Conservation (phyloP, 2,113 vertebrate genomes). For the Otus sunia region DNA sequence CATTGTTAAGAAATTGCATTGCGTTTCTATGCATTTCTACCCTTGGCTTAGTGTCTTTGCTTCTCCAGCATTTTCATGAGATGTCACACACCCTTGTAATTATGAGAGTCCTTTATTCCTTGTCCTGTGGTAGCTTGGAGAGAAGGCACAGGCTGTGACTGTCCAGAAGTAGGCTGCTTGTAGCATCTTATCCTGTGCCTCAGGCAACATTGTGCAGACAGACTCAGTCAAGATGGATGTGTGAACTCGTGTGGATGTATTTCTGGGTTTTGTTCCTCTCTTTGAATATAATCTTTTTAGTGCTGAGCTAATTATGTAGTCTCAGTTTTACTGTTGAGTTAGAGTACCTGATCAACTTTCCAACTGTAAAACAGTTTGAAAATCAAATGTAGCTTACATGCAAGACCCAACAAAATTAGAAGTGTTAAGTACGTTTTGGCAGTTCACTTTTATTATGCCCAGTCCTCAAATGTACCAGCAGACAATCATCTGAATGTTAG, state of each 20-base stretch:
- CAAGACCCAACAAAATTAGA: conserved; percentile 86
- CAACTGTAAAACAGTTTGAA: conserved; percentile 82
- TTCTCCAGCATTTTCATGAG: not conserved
- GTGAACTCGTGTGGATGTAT: conserved; percentile 64
- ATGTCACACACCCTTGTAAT: not conserved
- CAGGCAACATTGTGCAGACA: conserved; percentile 33
- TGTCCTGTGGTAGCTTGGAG: not conserved
- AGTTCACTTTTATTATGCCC: conserved; percentile 90
- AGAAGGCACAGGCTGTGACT: not conserved
- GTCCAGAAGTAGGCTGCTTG: conserved; percentile 35
- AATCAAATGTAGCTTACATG: conserved; percentile 81
- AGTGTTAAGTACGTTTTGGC: conserved; percentile 97
- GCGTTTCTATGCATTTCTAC: not conserved
- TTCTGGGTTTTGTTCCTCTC: conserved; percentile 71
- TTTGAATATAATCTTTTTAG: conserved; percentile 68
- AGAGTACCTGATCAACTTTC: conserved; percentile 80
- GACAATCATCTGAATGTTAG: conserved; percentile 99
- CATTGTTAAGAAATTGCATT: not conserved
- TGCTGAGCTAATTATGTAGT: conserved; percentile 79
- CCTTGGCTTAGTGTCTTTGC: not conserved
- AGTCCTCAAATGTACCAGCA: conserved; percentile 92
- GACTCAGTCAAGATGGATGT: conserved; percentile 50
- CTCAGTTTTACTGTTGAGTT: conserved; percentile 77
- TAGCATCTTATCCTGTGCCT: conserved; percentile 36
- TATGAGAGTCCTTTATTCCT: not conserved